These are phyloP conservation scores for Arrhopalites spinosus DNA, from an alignment of 2,888 invertebrate genomes.

Conservation along the genomic window DNA sequence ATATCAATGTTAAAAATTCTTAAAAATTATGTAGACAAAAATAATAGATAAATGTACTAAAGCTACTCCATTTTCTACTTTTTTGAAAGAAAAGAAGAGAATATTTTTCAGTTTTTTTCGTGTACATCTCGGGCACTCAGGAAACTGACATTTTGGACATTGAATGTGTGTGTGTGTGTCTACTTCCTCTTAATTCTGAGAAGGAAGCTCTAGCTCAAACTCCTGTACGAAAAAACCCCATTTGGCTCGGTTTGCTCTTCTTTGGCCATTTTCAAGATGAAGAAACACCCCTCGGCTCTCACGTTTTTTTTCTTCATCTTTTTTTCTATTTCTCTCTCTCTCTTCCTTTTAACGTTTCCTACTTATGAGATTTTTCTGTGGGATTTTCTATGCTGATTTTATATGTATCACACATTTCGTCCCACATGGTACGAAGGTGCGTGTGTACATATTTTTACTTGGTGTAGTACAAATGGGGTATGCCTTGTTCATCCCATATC, in stretches of 20 bases:
- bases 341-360: not conserved
- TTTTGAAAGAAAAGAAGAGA: not conserved
- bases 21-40: too few relatives aligned
- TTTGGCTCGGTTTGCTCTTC: constrained; percentile 4
- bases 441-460: not conserved
- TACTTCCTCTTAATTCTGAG: constrained; percentile 17
- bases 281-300: constrained; percentile 24
- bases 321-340: not conserved
- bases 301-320: constrained; percentile 18
- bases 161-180: not conserved
- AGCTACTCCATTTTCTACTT: not conserved
- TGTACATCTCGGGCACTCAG: not conserved
- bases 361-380: constrained; percentile 3
- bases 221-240: not conserved
- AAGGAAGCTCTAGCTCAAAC: not conserved
- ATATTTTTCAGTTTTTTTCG: not conserved
- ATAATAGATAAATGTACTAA: not conserved
- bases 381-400: constrained; percentile 9
- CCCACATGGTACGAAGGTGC: not conserved
- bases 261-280: constrained; percentile 21
- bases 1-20: not conserved
- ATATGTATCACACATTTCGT: not conserved
- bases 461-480: not conserved
- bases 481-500: not conserved
- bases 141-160: constrained; percentile 14